A percentile compares a stretch with the other conserved stretches of the same genome.
phyloP scores from a whole-genome alignment of 2,888 invertebrate species.

The Blastobasis adustella region DNA sequence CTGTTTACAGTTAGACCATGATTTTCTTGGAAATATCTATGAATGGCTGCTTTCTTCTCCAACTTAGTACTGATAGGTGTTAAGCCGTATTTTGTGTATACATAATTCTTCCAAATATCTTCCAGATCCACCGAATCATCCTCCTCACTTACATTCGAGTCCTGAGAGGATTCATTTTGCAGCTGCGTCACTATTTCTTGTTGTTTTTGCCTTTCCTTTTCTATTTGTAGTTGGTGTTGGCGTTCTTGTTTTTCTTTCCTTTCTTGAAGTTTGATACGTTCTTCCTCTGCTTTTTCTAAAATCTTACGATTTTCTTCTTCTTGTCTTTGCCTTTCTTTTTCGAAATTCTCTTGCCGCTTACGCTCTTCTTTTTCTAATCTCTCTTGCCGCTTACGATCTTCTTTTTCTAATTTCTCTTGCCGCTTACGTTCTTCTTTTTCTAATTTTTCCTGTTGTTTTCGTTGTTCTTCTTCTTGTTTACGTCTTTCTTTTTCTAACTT shows the following conservation, averaged over 20 bases:
- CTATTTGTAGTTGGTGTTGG: conserved; percentile 21
- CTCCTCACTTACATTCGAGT: conserved; percentile 33
- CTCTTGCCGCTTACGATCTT: conserved; percentile 15
- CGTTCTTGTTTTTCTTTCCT: conserved; percentile 29
- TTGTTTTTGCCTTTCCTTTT: conserved; percentile 34
- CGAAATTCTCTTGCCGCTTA: conserved; percentile 14
- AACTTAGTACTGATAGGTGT: conserved; percentile 36
- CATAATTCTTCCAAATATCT: conserved; percentile 52
- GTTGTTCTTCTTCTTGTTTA: conserved; percentile 22
- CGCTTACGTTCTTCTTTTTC: conserved; percentile 22
- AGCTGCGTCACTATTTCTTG: conserved; percentile 8
- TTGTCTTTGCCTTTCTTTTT: conserved; percentile 24
- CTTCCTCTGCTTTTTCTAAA: conserved; percentile 36
- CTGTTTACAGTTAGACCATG: conserved; percentile 46
- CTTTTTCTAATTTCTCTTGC: conserved; percentile 21
- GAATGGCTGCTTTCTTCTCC: conserved; percentile 43
- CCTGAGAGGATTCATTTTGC: conserved; percentile 19
- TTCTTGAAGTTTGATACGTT: conserved; percentile 29
- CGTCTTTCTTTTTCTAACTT: conserved; percentile 29
- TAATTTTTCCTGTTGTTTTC: conserved; percentile 21
- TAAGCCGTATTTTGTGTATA: conserved; percentile 52
- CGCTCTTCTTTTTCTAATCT: conserved; percentile 20
- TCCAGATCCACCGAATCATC: conserved; percentile 47
- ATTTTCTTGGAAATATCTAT: conserved; percentile 47
- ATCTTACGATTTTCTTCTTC: conserved; percentile 28